phyloP scores from a whole-genome alignment of 2,797 vertebrate species.

The Gastrophryne carolinensis region DNA sequence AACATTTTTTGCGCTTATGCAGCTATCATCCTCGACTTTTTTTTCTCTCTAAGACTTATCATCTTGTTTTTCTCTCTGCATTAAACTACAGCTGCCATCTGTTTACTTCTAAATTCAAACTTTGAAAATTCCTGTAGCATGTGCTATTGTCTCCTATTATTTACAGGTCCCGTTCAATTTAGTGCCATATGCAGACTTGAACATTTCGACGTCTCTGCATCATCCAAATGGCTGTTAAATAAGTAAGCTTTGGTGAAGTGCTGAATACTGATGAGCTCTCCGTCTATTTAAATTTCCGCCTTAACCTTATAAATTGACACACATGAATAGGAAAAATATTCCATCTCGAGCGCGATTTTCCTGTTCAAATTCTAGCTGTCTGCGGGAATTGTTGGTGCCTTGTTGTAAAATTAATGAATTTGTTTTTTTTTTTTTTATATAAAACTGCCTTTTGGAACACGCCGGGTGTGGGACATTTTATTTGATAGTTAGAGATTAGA shows the following conservation, averaged over 20 bases:
- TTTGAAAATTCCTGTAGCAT: conserved; percentile 39
- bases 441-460: conserved; percentile 3
- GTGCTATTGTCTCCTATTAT: conserved; percentile 40
- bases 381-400: background rate
- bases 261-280: conserved; percentile 40
- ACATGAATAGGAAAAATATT: conserved; percentile 28
- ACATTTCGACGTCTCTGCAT: conserved; percentile 28
- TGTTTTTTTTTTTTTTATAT: background rate
- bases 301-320: conserved; percentile 33
- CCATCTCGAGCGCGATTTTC: background rate
- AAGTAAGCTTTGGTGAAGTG: background rate
- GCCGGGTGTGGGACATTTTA: background rate
- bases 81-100: conserved; percentile 50
- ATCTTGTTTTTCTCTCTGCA: conserved; percentile 31
- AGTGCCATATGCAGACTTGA: conserved; percentile 47
- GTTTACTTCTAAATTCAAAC: conserved; percentile 49
- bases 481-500: background rate
- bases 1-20: conserved; percentile 5
- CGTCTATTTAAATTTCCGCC: conserved; percentile 9
- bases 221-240: conserved; percentile 42
- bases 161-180: conserved; percentile 48
- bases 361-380: background rate
- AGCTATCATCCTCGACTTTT: conserved; percentile 28
- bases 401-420: conserved; percentile 18
- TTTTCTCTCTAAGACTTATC: conserved; percentile 40